Evolutionary conservation across 1,140 invertebrate genomes (phyloP).

Genomic region (Polypedilum vanderplanki): DNA sequence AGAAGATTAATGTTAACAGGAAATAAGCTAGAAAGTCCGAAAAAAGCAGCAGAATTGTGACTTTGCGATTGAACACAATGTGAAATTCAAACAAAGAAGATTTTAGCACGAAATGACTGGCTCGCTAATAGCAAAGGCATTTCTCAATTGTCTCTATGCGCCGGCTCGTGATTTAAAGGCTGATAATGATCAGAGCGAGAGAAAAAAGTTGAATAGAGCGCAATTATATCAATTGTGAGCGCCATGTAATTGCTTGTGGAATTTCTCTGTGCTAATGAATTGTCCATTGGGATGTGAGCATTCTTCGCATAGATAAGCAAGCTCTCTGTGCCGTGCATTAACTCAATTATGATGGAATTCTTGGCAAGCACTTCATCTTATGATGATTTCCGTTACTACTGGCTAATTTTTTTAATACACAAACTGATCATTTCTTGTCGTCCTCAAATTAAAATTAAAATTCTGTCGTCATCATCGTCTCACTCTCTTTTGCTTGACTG

Average conservation of each 20-base stretch:
- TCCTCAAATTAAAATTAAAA: too few species aligned
- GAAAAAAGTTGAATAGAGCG: not conserved
- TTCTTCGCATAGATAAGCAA: not conserved
- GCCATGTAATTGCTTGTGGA: slow-evolving; percentile 15
- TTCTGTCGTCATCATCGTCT: too few species aligned
- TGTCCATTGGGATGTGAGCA: not conserved
- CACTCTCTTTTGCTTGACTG: not conserved
- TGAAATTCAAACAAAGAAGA: too few species aligned
- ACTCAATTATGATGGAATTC: slow-evolving; percentile 22
- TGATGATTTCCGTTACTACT: slow-evolving; percentile 22
- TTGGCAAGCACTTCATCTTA: not conserved
- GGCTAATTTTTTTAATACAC: slow-evolving; percentile 2
- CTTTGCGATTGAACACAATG: too few species aligned
- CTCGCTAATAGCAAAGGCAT: not conserved
- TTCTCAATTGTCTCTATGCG: not conserved
- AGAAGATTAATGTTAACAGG: too few species aligned
- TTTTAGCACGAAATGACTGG: too few species aligned
- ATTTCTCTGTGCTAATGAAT: slow-evolving; percentile 23
- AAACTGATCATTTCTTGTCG: not conserved
- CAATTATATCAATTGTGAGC: slow-evolving; percentile 25
- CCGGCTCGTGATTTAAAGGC: not conserved
- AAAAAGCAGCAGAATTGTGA: too few species aligned
- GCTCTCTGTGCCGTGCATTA: not conserved
- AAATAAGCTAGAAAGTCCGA: too few species aligned
- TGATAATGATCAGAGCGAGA: slow-evolving; percentile 6